Evolutionary conservation across 2,113 vertebrate genomes (phyloP).

Genomic region (Chionomys nivalis): DNA sequence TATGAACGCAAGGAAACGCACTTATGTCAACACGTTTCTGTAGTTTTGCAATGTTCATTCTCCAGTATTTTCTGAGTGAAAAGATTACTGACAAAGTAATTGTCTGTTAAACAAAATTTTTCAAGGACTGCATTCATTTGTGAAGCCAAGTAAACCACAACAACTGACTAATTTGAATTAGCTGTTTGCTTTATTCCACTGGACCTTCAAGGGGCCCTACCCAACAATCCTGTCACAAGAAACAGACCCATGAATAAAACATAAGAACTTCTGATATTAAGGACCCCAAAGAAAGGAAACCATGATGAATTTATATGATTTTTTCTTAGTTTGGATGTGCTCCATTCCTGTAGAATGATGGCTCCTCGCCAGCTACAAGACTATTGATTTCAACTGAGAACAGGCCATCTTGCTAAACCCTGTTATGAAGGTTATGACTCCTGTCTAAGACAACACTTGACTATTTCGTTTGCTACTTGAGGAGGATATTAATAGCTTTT

Average conservation of each 20-base stretch:
- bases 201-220: neutral
- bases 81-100: neutral
- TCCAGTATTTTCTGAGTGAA: neutral
- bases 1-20: neutral
- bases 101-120: neutral
- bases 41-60: neutral
- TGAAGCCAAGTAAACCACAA: neutral
- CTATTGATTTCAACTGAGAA: neutral
- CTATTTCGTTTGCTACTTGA: neutral
- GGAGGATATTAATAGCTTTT: neutral
- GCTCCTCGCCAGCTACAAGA: neutral
- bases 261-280: neutral
- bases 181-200: neutral
- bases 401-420: neutral
- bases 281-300: neutral
- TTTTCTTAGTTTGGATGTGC: neutral
- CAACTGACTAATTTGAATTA: neutral
- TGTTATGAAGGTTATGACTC: neutral
- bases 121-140: neutral
- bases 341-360: neutral
- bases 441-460: neutral
- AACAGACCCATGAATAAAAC: neutral
- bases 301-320: neutral
- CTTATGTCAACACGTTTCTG: neutral
- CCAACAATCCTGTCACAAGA: neutral